phyloP scores from a whole-genome alignment of 2,113 vertebrate species.

The Martes martes region DNA sequence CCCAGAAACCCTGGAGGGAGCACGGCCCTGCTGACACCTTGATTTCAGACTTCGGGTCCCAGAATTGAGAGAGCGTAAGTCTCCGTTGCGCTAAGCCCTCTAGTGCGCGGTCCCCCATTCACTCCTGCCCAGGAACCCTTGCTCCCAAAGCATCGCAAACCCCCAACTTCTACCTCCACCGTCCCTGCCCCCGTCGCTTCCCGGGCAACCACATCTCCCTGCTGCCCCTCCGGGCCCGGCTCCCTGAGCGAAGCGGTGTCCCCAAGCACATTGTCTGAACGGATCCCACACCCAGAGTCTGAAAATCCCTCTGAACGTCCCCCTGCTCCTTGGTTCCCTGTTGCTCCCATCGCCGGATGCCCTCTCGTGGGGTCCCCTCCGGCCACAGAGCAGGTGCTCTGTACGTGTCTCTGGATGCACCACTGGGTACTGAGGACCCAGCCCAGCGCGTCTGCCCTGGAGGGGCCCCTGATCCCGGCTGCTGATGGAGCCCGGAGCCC shows the following conservation, averaged over 20 bases:
- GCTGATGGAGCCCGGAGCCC: neutral
- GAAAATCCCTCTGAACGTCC: neutral
- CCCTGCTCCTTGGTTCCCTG: neutral
- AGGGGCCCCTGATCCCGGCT: neutral
- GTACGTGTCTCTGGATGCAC: neutral
- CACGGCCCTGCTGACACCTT: neutral
- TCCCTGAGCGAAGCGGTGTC: neutral
- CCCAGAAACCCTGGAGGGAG: neutral
- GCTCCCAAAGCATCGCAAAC: neutral
- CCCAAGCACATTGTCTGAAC: neutral
- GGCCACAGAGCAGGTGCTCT: neutral
- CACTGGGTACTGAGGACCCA: neutral
- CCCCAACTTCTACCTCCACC: rapidly evolving
- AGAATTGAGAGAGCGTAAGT: neutral
- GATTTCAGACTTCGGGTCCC: neutral
- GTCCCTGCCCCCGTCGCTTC: neutral
- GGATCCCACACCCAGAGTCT: neutral
- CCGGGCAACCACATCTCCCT: neutral
- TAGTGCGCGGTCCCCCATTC: rapidly evolving
- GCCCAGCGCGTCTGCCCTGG: neutral
- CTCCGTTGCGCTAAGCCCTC: neutral
- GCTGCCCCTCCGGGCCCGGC: neutral
- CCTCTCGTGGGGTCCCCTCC: rapidly evolving
- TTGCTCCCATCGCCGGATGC: neutral
- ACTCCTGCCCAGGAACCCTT: neutral